Percentiles rank a stretch among this genome's conserved stretches.
Conservation (phyloP, 2,888 invertebrate genomes). For the Dolichomitus sp. region DNA sequence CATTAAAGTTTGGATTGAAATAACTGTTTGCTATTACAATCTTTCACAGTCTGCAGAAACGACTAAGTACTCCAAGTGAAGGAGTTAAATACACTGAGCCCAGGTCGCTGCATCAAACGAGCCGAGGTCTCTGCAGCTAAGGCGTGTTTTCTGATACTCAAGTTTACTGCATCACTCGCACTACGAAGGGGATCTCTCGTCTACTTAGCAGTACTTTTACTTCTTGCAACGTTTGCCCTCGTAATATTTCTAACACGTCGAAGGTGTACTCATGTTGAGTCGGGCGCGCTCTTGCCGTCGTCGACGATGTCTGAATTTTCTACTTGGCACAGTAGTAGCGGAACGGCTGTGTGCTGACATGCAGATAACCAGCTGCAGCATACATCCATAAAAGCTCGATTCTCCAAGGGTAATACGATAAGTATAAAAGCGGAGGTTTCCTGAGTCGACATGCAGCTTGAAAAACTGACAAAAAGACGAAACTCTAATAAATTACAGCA, state of each 20-base stretch:
- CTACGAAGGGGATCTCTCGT: background rate
- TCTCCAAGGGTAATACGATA: background rate
- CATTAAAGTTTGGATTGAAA: background rate
- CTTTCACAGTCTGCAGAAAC: background rate
- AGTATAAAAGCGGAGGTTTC: background rate
- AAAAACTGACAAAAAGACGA: too few species aligned
- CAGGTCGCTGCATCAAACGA: constrained; percentile 9
- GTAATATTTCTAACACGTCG: constrained; percentile 33
- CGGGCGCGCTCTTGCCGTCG: background rate
- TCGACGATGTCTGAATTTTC: constrained; percentile 13
- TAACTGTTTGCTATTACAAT: background rate
- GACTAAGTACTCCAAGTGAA: background rate
- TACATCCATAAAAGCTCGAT: background rate
- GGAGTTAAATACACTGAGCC: background rate
- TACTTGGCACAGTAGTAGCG: constrained; percentile 21
- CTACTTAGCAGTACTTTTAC: constrained; percentile 2
- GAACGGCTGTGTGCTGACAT: constrained; percentile 6
- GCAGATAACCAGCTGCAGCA: background rate
- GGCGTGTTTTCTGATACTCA: background rate
- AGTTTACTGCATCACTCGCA: background rate
- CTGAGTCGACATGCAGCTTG: background rate
- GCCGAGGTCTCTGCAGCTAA: background rate
- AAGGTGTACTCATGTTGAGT: background rate
- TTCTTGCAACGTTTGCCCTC: constrained; percentile 22
- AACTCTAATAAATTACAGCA: too few species aligned